Evolutionary conservation across 2,888 invertebrate genomes (phyloP).

Genomic region (Mechanitis mazaeus): DNA sequence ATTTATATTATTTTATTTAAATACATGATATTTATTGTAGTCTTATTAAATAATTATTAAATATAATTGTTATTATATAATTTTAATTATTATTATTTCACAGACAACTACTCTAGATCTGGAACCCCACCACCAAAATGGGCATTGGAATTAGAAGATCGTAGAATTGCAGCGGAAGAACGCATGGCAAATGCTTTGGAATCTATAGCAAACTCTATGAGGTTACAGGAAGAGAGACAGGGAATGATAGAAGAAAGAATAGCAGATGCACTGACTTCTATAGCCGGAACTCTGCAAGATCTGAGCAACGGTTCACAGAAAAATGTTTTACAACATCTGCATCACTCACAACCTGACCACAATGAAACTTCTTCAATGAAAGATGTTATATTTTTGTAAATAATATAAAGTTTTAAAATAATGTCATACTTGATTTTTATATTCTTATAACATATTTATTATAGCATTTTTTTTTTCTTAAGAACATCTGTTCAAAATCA

Average conservation of each 20-base stretch:
- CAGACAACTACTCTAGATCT: slow-evolving; percentile 42
- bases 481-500: neutral
- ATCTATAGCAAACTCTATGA: slow-evolving; percentile 52
- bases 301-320: slow-evolving; percentile 56
- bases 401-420: neutral
- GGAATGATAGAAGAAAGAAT: slow-evolving; percentile 49
- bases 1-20: neutral
- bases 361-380: slow-evolving; percentile 44
- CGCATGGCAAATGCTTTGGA: slow-evolving; percentile 58
- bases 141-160: slow-evolving; percentile 60
- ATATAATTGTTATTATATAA: no score
- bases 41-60: neutral
- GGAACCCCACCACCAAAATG: slow-evolving; percentile 59
- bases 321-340: slow-evolving; percentile 49
- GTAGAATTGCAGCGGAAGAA: slow-evolving; percentile 59
- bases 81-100: slow-evolving; percentile 24
- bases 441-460: no score
- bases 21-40: no score
- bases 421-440: no score
- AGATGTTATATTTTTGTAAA: slow-evolving; percentile 37
- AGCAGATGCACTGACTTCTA: slow-evolving; percentile 48
- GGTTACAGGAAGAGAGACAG: slow-evolving; percentile 51
- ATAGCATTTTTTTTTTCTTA: slow-evolving; percentile 12
- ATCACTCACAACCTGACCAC: slow-evolving; percentile 39
- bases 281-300: slow-evolving; percentile 57